Conservation (phyloP, 2,888 invertebrate genomes). For the Lepidocyrtinus sp. region DNA sequence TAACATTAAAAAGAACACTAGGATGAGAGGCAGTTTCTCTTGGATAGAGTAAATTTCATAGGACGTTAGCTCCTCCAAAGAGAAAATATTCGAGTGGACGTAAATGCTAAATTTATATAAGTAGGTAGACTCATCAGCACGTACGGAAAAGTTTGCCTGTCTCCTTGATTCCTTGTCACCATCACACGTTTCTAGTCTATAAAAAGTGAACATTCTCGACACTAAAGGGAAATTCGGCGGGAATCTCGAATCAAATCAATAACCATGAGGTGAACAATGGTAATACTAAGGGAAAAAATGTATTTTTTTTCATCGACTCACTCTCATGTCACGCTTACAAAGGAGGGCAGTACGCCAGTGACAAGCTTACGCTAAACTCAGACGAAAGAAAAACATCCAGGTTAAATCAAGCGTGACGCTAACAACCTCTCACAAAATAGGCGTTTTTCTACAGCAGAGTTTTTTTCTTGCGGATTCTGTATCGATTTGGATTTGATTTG, state of each 20-base stretch:
- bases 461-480: too few relatives aligned
- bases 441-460: too few relatives aligned
- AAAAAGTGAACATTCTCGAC: background rate
- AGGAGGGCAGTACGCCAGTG: slow-evolving; percentile 3
- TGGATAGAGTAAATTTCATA: background rate
- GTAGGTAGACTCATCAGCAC: slow-evolving; percentile 7
- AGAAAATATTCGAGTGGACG: background rate
- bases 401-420: slow-evolving; percentile 45
- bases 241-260: slow-evolving; percentile 2
- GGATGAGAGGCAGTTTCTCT: background rate
- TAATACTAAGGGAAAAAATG: background rate
- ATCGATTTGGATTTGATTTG: too few relatives aligned
- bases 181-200: background rate
- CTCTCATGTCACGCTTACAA: slow-evolving; percentile 7
- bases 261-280: background rate
- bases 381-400: slow-evolving; percentile 28
- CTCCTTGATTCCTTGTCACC: background rate
- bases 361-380: too few relatives aligned
- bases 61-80: too few relatives aligned
- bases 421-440: slow-evolving; percentile 21
- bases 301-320: background rate
- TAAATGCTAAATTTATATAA: background rate
- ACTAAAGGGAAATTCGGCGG: background rate
- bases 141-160: background rate
- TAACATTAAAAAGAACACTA: background rate